phyloP scores from a whole-genome alignment of 2,888 invertebrate genomes.

The Cantharis rustica region DNA sequence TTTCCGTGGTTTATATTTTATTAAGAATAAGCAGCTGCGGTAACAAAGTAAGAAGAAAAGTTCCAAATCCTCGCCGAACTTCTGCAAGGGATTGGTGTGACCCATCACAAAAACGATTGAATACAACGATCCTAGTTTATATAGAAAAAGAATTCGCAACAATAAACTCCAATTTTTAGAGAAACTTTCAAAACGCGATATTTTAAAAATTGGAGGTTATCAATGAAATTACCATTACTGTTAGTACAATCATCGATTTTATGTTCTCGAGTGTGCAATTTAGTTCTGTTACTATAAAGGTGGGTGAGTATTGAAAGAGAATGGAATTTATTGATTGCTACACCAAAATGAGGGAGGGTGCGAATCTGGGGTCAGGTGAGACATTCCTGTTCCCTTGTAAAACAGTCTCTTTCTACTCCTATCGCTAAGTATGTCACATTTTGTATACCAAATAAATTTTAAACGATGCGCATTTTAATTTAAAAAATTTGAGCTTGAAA shows the following conservation, averaged over 20 bases:
- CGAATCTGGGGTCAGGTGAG: conserved; percentile 30
- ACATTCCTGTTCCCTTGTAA: conserved; percentile 30
- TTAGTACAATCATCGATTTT: conserved; percentile 21
- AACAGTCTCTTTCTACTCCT: conserved; percentile 26
- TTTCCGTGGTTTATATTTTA: conserved; percentile 14
- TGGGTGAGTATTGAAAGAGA: conserved; percentile 26
- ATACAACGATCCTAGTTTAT: not conserved
- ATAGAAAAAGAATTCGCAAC: not conserved
- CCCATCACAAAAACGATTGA: conserved; percentile 10
- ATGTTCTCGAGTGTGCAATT: conserved; percentile 18
- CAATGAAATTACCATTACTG: conserved; percentile 7
- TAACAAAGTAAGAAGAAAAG: conserved; percentile 6
- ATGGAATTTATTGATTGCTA: conserved; percentile 31
- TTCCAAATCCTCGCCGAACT: conserved; percentile 12
- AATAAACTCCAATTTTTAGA: not conserved
- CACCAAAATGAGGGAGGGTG: conserved; percentile 21
- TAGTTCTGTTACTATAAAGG: conserved; percentile 22
- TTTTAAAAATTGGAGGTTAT: not conserved
- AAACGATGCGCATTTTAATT: not conserved
- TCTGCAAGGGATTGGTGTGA: conserved; percentile 20
- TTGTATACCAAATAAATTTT: not conserved
- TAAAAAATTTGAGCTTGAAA: not conserved
- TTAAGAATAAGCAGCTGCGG: conserved; percentile 7
- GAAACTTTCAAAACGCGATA: not conserved
- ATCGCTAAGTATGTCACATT: conserved; percentile 18